Percentiles rank a stretch among this genome's conserved stretches.
These are phyloP conservation scores for Rhabdophis nuchalis DNA, from an alignment of 2,797 vertebrate species.

Conservation along the genomic window DNA sequence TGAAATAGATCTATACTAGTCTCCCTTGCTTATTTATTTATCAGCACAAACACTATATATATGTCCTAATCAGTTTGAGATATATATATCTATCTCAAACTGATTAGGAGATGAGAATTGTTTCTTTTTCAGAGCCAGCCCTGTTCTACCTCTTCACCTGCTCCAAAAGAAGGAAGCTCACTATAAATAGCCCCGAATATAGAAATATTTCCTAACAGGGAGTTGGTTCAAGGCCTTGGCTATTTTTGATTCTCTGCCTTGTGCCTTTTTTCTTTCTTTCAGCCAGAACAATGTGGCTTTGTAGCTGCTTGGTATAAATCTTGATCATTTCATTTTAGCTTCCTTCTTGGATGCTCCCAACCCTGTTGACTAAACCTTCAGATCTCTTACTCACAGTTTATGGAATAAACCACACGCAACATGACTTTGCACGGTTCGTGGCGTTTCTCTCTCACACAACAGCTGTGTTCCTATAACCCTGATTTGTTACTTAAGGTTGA, in stretches of 20 bases:
- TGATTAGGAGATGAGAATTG: not conserved
- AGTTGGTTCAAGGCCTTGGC: not conserved
- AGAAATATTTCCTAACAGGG: not conserved
- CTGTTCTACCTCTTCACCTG: not conserved
- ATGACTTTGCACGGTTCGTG: not conserved
- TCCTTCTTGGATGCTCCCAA: not conserved
- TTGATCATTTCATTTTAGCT: not conserved
- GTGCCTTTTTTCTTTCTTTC: not conserved
- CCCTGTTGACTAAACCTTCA: not conserved
- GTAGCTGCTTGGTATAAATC: not conserved
- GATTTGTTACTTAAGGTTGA: not conserved
- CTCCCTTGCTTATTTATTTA: too few relatives aligned
- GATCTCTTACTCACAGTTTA: not conserved
- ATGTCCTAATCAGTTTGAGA: too few relatives aligned
- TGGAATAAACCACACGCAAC: not conserved
- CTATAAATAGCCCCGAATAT: not conserved
- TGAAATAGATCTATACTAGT: too few relatives aligned
- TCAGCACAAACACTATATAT: too few relatives aligned
- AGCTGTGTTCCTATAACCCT: not conserved
- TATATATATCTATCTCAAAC: too few relatives aligned
- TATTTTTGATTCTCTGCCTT: not conserved
- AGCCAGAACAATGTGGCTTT: not conserved
- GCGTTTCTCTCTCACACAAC: not conserved
- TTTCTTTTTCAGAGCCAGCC: not conserved
- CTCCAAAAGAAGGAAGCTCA: not conserved